Evolutionary conservation across 2,113 vertebrate genomes (phyloP).

Genomic region (Emydura subglobosa): DNA sequence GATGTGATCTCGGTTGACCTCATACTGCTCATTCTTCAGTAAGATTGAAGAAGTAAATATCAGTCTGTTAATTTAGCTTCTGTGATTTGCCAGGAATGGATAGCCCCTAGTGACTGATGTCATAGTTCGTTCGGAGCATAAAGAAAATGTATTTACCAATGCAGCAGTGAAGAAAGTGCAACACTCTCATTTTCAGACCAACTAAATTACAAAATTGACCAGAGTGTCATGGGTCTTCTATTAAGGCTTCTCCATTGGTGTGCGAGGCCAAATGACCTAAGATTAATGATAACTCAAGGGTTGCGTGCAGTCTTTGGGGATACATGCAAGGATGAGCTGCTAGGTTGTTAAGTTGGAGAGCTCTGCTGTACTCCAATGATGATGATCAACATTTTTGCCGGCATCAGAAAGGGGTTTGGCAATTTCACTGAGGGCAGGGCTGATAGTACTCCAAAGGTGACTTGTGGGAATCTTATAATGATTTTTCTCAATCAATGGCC

Average conservation of each 20-base stretch:
- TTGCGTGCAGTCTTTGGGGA: background rate
- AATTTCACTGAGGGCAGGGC: background rate
- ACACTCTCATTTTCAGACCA: background rate
- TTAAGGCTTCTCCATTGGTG: background rate
- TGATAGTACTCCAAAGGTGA: background rate
- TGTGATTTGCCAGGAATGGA: conserved; percentile 24
- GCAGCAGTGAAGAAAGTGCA: background rate
- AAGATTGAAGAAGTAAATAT: conserved; percentile 43
- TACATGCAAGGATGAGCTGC: background rate
- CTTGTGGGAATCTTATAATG: background rate
- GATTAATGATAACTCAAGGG: background rate
- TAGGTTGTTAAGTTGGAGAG: background rate
- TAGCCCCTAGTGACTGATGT: background rate
- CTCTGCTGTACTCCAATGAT: background rate
- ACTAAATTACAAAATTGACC: background rate
- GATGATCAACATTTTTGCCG: background rate
- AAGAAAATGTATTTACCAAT: background rate
- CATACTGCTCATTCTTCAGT: conserved; percentile 47
- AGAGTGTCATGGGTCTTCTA: background rate
- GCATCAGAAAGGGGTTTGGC: background rate
- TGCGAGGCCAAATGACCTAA: background rate
- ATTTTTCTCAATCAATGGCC: background rate
- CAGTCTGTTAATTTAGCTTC: conserved; percentile 53
- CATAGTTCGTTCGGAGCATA: background rate
- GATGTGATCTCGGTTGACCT: conserved; percentile 21